Percentiles rank a stretch among this genome's conserved stretches.
These are phyloP conservation scores for Synanthedon tipuliformis DNA, from an alignment of 2,888 invertebrate genomes.

Conservation along the genomic window DNA sequence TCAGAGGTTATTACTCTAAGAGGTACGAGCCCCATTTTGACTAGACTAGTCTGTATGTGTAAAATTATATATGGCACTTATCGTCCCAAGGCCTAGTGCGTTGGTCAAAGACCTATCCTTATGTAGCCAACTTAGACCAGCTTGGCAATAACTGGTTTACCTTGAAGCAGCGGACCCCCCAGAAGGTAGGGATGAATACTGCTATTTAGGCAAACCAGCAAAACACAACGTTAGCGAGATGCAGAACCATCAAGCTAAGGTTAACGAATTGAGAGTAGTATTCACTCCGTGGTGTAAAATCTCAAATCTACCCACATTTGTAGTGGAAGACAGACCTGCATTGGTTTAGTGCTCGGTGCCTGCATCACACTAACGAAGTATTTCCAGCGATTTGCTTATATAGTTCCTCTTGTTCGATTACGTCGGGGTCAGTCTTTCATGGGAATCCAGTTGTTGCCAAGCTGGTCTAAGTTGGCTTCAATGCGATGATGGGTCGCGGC, in stretches of 20 bases:
- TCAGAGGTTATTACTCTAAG: too few relatives aligned
- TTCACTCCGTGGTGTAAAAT: too few relatives aligned
- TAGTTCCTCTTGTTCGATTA: not conserved
- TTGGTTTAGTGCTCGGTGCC: too few relatives aligned
- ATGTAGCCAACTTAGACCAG: not conserved
- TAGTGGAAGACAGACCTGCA: not conserved
- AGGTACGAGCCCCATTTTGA: too few relatives aligned
- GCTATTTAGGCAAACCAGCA: not conserved
- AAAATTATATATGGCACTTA: too few relatives aligned
- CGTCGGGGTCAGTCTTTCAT: not conserved
- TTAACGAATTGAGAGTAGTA: too few relatives aligned
- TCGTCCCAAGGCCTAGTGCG: too few relatives aligned
- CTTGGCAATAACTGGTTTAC: not conserved
- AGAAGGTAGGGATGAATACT: not conserved
- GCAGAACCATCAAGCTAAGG: too few relatives aligned
- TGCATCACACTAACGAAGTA: not conserved
- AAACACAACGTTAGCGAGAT: not conserved
- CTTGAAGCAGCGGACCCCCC: not conserved
- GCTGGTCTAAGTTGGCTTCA: not conserved
- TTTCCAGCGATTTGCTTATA: not conserved
- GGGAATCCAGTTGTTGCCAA: constrained; percentile 1
- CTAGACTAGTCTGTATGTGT: too few relatives aligned
- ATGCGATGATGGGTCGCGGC: too few relatives aligned
- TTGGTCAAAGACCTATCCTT: too few relatives aligned
- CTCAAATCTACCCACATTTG: too few relatives aligned